Percentiles rank a stretch among this genome's conserved stretches.
Evolutionary conservation across 1,140 invertebrate species (phyloP).

Genomic region (Trichonephila clavipes): DNA sequence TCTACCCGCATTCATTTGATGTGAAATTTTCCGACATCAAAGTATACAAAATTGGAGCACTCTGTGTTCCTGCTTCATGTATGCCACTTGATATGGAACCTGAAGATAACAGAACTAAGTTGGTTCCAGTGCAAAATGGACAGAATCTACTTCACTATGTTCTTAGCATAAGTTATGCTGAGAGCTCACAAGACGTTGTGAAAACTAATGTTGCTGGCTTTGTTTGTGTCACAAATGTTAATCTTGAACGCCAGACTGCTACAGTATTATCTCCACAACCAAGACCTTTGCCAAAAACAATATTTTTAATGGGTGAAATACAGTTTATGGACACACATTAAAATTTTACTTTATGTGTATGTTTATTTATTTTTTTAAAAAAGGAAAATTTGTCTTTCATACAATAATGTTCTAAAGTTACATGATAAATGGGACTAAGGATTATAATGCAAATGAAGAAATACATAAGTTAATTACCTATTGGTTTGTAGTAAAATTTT

Average conservation of each 20-base stretch:
- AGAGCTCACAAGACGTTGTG: constrained; percentile 87
- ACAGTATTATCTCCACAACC: constrained; percentile 96
- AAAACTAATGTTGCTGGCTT: constrained; percentile 95
- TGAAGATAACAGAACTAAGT: constrained; percentile 93
- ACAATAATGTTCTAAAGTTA: too few relatives aligned
- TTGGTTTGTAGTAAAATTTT: too few relatives aligned
- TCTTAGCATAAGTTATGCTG: constrained; percentile 88
- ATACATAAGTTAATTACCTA: too few relatives aligned
- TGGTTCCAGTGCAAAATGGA: constrained; percentile 86
- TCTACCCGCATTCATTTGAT: constrained; percentile 96
- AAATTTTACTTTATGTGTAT: background rate
- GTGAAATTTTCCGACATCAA: constrained; percentile 92
- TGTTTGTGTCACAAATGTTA: constrained; percentile 91
- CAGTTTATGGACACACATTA: constrained; percentile 78
- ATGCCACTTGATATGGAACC: constrained; percentile 96
- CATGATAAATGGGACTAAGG: too few relatives aligned
- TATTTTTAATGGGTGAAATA: constrained; percentile 77
- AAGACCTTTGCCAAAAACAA: constrained; percentile 89
- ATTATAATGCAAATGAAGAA: too few relatives aligned
- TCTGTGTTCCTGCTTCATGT: constrained; percentile 94
- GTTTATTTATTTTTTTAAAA: too few relatives aligned
- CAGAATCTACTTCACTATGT: constrained; percentile 90
- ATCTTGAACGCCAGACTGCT: constrained; percentile 91
- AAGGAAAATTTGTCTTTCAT: too few relatives aligned
- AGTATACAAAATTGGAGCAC: constrained; percentile 97